A percentile compares a stretch with the other conserved stretches of the same genome.
phyloP scores from a whole-genome alignment of 2,888 invertebrate genomes.

The Drosophila colorata region DNA sequence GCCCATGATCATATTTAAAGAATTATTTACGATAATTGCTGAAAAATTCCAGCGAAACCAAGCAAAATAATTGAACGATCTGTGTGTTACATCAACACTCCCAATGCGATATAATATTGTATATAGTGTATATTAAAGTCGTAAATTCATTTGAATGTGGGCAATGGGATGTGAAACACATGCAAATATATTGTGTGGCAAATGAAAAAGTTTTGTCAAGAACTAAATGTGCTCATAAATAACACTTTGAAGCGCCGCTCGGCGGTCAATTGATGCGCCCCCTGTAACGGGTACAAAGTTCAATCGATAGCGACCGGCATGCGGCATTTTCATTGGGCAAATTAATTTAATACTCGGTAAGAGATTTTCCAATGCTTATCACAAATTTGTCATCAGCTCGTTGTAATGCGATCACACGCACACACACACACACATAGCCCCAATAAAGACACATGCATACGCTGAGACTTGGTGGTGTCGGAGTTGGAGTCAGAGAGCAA shows the following conservation, averaged over 20 bases:
- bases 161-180: slow-evolving; percentile 36
- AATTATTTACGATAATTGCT: slow-evolving; percentile 54
- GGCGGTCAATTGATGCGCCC: slow-evolving; percentile 44
- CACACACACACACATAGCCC: slow-evolving; percentile 10
- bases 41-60: slow-evolving; percentile 37
- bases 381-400: slow-evolving; percentile 76
- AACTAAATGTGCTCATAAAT: slow-evolving; percentile 48
- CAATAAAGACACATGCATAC: neutral
- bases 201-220: slow-evolving; percentile 23
- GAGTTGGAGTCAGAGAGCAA: slow-evolving; percentile 41
- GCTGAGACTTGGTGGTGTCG: neutral
- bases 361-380: slow-evolving; percentile 68
- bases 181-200: slow-evolving; percentile 62
- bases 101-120: slow-evolving; percentile 14
- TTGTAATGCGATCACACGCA: slow-evolving; percentile 59
- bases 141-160: slow-evolving; percentile 67
- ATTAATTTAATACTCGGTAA: slow-evolving; percentile 59
- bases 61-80: slow-evolving; percentile 64
- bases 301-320: slow-evolving; percentile 35
- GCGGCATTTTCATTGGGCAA: slow-evolving; percentile 55
- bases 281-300: slow-evolving; percentile 46
- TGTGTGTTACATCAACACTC: slow-evolving; percentile 45
- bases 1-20: slow-evolving; percentile 24
- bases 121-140: slow-evolving; percentile 47
- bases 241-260: slow-evolving; percentile 62